Evolutionary conservation across 2,797 vertebrate species (phyloP).

Genomic region (Gadopsis marmoratus): DNA sequence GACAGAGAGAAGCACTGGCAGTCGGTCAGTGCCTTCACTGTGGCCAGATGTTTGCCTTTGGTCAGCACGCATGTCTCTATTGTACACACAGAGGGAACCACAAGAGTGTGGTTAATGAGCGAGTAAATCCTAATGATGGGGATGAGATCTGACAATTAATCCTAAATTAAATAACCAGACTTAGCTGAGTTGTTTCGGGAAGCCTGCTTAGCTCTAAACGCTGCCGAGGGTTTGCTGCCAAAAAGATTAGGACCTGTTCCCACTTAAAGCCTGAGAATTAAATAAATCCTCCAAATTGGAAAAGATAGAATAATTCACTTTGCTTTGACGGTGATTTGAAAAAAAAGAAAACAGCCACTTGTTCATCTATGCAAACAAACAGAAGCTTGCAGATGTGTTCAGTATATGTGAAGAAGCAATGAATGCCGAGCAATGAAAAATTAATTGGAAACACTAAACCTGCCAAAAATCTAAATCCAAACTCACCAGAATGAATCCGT

Average conservation of each 20-base stretch:
- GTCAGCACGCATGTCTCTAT: constrained; percentile 81
- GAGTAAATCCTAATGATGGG: constrained; percentile 51
- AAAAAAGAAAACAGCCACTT: neutral
- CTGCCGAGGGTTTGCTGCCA: constrained; percentile 46
- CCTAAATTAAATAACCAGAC: constrained; percentile 67
- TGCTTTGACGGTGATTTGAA: constrained; percentile 20
- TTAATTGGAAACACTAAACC: neutral
- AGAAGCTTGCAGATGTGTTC: neutral
- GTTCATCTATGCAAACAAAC: constrained; percentile 7
- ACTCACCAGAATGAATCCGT: neutral
- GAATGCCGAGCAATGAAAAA: neutral
- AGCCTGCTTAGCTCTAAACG: constrained; percentile 60
- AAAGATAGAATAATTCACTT: constrained; percentile 38
- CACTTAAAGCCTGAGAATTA: constrained; percentile 65
- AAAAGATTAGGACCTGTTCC: constrained; percentile 58
- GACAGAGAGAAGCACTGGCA: constrained; percentile 84
- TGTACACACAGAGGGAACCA: constrained; percentile 56
- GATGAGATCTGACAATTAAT: constrained; percentile 76
- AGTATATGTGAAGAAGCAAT: neutral
- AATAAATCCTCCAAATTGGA: constrained; percentile 54
- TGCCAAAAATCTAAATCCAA: neutral
- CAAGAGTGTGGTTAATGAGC: constrained; percentile 61
- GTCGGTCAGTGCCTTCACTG: constrained; percentile 76
- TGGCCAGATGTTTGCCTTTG: constrained; percentile 81
- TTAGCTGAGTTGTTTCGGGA: constrained; percentile 38